Conservation (phyloP, 2,888 invertebrate species). For the Ditylenchus weischeri region DNA sequence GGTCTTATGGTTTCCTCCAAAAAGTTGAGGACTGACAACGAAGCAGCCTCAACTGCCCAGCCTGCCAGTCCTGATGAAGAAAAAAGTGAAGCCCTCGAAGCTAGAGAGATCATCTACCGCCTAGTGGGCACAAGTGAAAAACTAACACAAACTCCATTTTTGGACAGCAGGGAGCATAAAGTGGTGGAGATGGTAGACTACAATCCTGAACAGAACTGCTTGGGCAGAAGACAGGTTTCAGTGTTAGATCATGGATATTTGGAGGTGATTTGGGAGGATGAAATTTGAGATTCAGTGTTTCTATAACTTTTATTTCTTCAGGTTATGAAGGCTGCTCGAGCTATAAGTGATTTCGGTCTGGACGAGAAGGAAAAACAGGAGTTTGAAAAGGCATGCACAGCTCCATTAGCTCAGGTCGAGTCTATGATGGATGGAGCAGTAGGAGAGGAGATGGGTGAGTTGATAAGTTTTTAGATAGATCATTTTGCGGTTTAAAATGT, state of each 20-base stretch:
- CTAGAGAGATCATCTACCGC: constrained; percentile 12
- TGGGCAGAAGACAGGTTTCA: constrained; percentile 11
- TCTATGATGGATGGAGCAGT: constrained; percentile 16
- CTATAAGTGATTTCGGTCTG: constrained; percentile 12
- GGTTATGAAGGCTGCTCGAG: constrained; percentile 16
- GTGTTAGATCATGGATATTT: constrained; percentile 12
- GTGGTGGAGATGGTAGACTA: constrained; percentile 27
- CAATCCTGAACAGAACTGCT: constrained; percentile 14
- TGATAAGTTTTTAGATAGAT: no score
- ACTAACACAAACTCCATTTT: constrained; percentile 17
- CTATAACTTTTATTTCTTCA: background rate
- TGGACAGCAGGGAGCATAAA: constrained; percentile 18
- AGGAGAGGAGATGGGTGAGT: no score
- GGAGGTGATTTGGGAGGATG: background rate
- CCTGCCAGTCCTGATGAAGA: background rate
- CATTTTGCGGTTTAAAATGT: no score
- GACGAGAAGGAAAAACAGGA: constrained; percentile 12
- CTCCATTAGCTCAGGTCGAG: constrained; percentile 15
- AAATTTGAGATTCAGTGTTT: background rate
- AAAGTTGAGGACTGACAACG: constrained; percentile 12
- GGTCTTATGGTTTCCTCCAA: constrained; percentile 28
- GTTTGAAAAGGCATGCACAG: constrained; percentile 9
- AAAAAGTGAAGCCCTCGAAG: background rate
- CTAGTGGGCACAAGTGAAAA: constrained; percentile 25
- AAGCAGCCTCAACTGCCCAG: background rate